Conservation (phyloP, 2,797 vertebrate genomes). For the Acanthurus leucopareius region DNA sequence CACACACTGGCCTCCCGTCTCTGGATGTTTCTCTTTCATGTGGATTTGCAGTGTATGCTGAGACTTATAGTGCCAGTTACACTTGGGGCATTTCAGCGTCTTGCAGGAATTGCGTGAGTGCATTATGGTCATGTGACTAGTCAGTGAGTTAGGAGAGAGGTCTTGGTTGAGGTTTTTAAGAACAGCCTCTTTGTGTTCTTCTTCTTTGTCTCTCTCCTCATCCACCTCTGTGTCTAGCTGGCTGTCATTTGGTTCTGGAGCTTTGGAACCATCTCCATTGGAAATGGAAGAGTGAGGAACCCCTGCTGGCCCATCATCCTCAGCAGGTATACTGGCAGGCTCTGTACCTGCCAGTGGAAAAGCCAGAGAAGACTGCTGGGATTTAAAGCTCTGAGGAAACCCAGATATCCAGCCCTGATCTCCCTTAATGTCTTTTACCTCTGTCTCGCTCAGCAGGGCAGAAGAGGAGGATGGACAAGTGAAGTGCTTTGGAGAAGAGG, state of each 20-base stretch:
- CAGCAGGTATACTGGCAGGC: slow-evolving; percentile 86
- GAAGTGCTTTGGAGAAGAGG: slow-evolving; percentile 92
- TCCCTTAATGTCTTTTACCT: slow-evolving; percentile 94
- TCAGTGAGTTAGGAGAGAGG: slow-evolving; percentile 87
- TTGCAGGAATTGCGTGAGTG: slow-evolving; percentile 99
- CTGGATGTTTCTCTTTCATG: slow-evolving; percentile 99
- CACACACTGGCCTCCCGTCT: slow-evolving; percentile 92
- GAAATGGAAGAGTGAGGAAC: slow-evolving; percentile 86
- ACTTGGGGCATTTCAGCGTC: slow-evolving; percentile 99
- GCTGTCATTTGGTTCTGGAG: slow-evolving; percentile 95
- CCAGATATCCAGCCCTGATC: slow-evolving; percentile 88
- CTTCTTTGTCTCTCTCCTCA: slow-evolving; percentile 79
- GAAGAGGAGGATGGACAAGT: slow-evolving; percentile 91
- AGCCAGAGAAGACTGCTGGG: slow-evolving; percentile 88
- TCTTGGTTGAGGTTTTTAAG: slow-evolving; percentile 89
- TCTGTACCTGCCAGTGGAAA: slow-evolving; percentile 78
- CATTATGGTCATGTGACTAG: slow-evolving; percentile 95
- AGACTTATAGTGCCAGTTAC: slow-evolving; percentile 99
- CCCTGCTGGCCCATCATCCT: slow-evolving; percentile 87
- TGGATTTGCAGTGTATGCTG: slow-evolving; percentile 99
- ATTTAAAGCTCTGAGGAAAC: slow-evolving; percentile 98
- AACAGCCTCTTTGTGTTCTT: slow-evolving; percentile 78
- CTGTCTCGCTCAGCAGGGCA: slow-evolving; percentile 92
- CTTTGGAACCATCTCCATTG: slow-evolving; percentile 96
- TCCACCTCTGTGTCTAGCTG: slow-evolving; percentile 77